Conservation (phyloP, 2,888 invertebrate species). For the Drosophila quinaria region DNA sequence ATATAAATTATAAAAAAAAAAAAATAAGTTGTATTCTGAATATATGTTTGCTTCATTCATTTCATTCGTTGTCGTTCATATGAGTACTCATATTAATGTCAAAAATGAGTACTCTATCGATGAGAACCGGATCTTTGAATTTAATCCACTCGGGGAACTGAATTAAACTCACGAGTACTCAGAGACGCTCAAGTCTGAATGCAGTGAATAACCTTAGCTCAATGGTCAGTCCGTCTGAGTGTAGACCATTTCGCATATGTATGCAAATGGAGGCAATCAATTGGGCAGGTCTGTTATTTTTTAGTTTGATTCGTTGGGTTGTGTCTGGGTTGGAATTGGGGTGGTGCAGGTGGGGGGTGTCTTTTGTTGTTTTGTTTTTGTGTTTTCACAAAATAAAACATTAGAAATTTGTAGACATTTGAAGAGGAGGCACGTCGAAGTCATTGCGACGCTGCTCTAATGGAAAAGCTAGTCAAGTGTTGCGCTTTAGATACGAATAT, state of each 20-base stretch:
- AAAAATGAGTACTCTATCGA: too few relatives aligned
- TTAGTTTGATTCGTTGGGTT: background rate
- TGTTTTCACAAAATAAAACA: constrained; percentile 18
- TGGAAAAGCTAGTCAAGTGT: constrained; percentile 74
- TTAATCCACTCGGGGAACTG: too few relatives aligned
- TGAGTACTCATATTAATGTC: too few relatives aligned
- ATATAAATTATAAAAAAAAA: too few relatives aligned
- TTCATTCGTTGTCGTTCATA: too few relatives aligned
- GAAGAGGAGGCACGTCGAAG: background rate
- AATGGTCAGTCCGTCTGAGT: constrained; percentile 32
- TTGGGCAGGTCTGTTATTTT: background rate
- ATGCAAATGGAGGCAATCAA: constrained; percentile 64
- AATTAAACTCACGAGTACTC: too few relatives aligned
- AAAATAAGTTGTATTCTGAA: too few relatives aligned
- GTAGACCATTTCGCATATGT: constrained; percentile 61
- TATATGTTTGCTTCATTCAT: too few relatives aligned
- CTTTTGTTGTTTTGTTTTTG: constrained; percentile 4
- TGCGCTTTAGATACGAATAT: constrained; percentile 66
- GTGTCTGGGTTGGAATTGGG: background rate
- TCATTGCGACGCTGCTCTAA: constrained; percentile 6
- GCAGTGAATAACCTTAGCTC: constrained; percentile 13
- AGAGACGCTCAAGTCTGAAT: too few relatives aligned
- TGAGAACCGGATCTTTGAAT: too few relatives aligned
- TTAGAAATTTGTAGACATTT: constrained; percentile 24
- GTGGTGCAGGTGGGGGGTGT: constrained; percentile 14